Percentiles rank a stretch among this genome's conserved stretches.
phyloP scores from a whole-genome alignment of 1,140 invertebrate species.

The Drosophila bocki region DNA sequence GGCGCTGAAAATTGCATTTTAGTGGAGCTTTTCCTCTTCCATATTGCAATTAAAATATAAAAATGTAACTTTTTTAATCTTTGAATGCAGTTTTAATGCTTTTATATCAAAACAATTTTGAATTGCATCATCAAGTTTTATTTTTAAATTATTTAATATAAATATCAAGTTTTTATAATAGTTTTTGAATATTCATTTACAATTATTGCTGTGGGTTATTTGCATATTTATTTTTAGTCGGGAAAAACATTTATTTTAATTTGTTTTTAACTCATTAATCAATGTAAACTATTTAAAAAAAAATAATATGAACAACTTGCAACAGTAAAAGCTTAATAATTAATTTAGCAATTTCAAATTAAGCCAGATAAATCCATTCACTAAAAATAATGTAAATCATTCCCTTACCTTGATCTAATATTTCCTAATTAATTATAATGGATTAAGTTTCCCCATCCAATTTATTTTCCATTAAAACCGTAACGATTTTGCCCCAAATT shows the following conservation, averaged over 20 bases:
- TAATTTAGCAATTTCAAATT: too few species aligned
- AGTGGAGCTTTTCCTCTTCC: constrained; percentile 1
- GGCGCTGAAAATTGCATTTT: constrained; percentile 22
- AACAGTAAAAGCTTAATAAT: background rate
- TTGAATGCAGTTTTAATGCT: background rate
- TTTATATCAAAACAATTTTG: background rate
- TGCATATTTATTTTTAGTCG: background rate
- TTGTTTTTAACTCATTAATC: background rate
- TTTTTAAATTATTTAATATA: background rate
- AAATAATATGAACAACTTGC: background rate
- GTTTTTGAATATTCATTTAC: background rate
- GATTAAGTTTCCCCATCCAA: constrained; percentile 24
- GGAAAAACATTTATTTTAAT: background rate
- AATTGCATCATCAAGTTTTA: background rate
- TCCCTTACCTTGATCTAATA: constrained; percentile 15
- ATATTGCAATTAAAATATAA: background rate
- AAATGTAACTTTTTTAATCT: background rate
- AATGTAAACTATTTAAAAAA: background rate
- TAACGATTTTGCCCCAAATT: constrained; percentile 36
- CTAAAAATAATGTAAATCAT: constrained; percentile 18
- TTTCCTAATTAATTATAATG: constrained; percentile 12
- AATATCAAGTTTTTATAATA: background rate
- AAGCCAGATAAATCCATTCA: constrained; percentile 12
- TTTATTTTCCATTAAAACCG: constrained; percentile 39
- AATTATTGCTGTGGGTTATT: background rate